phyloP scores from a whole-genome alignment of 2,797 vertebrate species.

The Fistularia commersonii region DNA sequence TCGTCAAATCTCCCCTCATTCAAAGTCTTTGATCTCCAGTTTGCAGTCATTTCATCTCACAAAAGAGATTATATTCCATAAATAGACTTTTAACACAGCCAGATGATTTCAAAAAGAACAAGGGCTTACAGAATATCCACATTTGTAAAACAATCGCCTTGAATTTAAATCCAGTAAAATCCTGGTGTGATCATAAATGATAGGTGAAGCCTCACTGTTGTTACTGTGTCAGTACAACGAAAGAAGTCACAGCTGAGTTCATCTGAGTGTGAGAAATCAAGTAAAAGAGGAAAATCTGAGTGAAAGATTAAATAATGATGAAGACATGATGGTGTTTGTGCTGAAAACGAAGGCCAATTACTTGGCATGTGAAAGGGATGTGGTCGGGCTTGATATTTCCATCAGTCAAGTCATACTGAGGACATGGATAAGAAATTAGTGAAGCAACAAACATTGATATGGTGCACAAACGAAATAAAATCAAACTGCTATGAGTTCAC shows the following conservation, averaged over 20 bases:
- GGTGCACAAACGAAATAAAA: conserved; percentile 16
- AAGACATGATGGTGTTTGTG: conserved; percentile 15
- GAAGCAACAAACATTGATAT: conserved; percentile 8
- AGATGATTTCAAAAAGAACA: conserved; percentile 1
- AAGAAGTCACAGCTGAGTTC: neutral
- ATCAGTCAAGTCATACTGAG: conserved; percentile 24
- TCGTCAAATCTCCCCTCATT: neutral
- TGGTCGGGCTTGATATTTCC: too few relatives aligned
- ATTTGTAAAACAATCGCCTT: conserved; percentile 11
- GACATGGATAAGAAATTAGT: conserved; percentile 46
- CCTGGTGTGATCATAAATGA: conserved; percentile 21
- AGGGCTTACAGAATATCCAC: conserved; percentile 5
- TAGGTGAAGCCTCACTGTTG: conserved; percentile 8
- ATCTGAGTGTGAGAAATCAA: conserved; percentile 15
- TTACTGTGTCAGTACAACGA: neutral
- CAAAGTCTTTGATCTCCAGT: too few relatives aligned
- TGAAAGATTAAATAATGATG: conserved; percentile 32
- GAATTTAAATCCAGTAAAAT: conserved; percentile 31
- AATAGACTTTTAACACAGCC: too few relatives aligned
- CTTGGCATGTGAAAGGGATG: too few relatives aligned
- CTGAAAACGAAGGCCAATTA: conserved; percentile 1
- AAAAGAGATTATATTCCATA: too few relatives aligned
- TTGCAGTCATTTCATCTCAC: too few relatives aligned
- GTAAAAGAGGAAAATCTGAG: neutral
- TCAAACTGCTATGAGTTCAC: neutral